Base-by-base conservation (phyloP, 2,797 vertebrate genomes). In the Bucorvus abyssinicus region DNA sequence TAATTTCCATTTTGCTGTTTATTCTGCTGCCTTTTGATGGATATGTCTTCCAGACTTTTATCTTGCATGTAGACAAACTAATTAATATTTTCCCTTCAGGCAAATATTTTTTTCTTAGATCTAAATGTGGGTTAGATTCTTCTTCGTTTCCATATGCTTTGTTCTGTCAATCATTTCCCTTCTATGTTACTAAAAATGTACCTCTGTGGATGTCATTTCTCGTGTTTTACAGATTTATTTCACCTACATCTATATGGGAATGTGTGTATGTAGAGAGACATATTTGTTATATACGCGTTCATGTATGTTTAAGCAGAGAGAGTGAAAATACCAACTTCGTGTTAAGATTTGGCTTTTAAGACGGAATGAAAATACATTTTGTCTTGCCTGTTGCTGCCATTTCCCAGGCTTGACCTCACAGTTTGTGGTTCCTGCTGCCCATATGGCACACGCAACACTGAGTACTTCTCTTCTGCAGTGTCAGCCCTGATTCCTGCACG, bases 51-150 rank as follows among this genome's bases (percentile, higher is more conserved):
- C 98, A 98, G 98, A 98, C 98, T 99, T 98, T 99, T 99, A 99
- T 99, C 98, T 98, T 97, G 98, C 98, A 98, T 98, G 98, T 98
- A 98, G 99, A 99, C 98, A 99, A 99, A 99, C 98, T 99, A 99
- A 99, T 99, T 99, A 98, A 99, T 99, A 98, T 99, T 98, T 98
- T 98, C 98, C 98, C 98, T 98, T 98, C 98, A 98, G 98, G 98
- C 98, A 99, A 99, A 99, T 99, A 98, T 99, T 98, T 99, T 98
- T 98, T 99, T 98, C 98, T 99, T 98, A 98, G 98, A 99, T 99
- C 98, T 99, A 98, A 99, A 98, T 98, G 98, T 98, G 98, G 98
- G 98, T 98, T 99, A 99, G 98, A 98, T 98, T 98, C 98, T 98
- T 98, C 97, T 98, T 98, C 96, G 89, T 98, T 98, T 98, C 98